Evolutionary conservation across 2,113 vertebrate genomes (phyloP), one percentile per base, ranked within the genome.

Genomic region (Uropsilus gracilis): DNA sequence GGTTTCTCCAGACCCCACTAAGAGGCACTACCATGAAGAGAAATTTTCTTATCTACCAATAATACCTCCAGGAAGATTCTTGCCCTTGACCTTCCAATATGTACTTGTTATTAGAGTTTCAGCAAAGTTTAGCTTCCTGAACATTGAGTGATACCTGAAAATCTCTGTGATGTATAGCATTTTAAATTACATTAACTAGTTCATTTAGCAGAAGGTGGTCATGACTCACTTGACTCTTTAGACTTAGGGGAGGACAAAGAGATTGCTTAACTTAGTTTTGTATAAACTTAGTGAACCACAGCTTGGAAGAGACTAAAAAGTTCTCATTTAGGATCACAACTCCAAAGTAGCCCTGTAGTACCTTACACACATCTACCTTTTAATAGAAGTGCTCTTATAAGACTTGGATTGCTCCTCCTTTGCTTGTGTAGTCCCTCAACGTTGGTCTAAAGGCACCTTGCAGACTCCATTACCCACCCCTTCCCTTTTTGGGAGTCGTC

Each of bases 111-210:
- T 53, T 92, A 89, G 57, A 50, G 18, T 90, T 92, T 83, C 20
- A 64, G 50, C 71, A 71, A 26, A 92, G 61, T 71, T 90, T 42
- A 84, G n/a, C 32, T 90, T 94, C 72, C 75, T 90, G 81, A 84
- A 86, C 26, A 88, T 14, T 48, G 39, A 91, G 37, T 91, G 66
- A 69, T 96, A 88, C 50, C 94, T 68, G 50, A 91, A 95, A 85
- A 93, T 92, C 11, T 86, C 46, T 90, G 10, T 96, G 92, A 57
- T 94, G 94, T 94, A 59, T 92, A 86, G 34, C 34, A 78, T 92
- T 95, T 96, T 82, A 96, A 95, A 48, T 96, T 85, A 53, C 6
- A 69, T 77, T 95, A 95, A 78, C 28, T 73, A 66, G 63, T 87
- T 55, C 28, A 13, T 91, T 89, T 95, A 92, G 57, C 50, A 63